Evolutionary conservation across 2,797 vertebrate species (phyloP), one percentile per base, ranked within the genome.

Genomic region (Brotula barbata): DNA sequence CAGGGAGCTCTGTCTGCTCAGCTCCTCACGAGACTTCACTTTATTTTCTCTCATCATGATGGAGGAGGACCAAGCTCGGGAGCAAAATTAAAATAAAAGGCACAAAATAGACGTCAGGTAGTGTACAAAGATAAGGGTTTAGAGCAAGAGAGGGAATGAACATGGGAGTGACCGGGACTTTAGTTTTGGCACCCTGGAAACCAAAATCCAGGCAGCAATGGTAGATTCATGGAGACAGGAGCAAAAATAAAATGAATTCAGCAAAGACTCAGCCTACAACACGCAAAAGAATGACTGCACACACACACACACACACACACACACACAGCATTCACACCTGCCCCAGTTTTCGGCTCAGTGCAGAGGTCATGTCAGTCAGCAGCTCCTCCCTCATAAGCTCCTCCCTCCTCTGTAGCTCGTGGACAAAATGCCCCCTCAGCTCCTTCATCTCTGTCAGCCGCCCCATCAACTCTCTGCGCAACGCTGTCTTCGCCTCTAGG

Each of bases 331-430:
- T 74, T 56, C 23, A 73, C 43, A 59, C 57, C 15, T 61, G 50
- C 54, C 63, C 51, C 48, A 90, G 78, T 77, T 81, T 87, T 43
- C 15, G 23, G 6, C 81, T 68, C 59, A 91, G 71, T 19, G 19
- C 31, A 4, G 46, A 67, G 44, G 81, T 66, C 90, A 90, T 89
- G 70, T 88, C 75, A 36, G 57, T 23, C 0, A 91, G 76, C 63
- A 91, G 82, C 76, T 85, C 74, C 66, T 86, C 78, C 62, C 77
- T 83, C 14, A 79, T 31, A 7, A 10, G 8, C 1, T 90, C 82
- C 58, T 90, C 87, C 49, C 58, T 85, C 57, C 48, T 81, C 67
- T 89, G 88, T 56, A 90, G 75, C 77, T 89, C 82, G 2, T 91
- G 90, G 54, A 82, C 19, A 6, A 89, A 90, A 65, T 75, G 71